Evolutionary conservation across 2,888 invertebrate species (phyloP).

Genomic region (Chaitophorus viminalis): DNA sequence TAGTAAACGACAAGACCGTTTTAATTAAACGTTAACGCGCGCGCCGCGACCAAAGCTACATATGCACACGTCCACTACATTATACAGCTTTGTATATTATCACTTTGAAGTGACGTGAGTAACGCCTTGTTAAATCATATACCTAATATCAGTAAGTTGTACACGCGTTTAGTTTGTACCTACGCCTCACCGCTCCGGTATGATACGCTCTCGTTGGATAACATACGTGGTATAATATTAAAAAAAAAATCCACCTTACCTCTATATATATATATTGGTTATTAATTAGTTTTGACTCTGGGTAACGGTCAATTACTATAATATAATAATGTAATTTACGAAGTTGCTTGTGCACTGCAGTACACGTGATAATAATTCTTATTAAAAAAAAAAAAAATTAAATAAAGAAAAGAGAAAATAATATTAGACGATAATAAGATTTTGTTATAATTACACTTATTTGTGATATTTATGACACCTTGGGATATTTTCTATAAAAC

Average conservation of each 20-base stretch:
- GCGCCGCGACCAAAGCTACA: constrained; percentile 24
- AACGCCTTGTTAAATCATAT: constrained; percentile 55
- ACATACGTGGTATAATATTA: not conserved
- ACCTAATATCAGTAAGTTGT: constrained; percentile 18
- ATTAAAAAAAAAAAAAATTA: not conserved
- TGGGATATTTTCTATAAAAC: too few relatives aligned
- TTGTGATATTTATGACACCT: not conserved
- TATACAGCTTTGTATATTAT: constrained; percentile 38
- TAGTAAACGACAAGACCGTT: constrained; percentile 40
- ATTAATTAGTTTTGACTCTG: constrained; percentile 51
- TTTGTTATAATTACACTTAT: not conserved
- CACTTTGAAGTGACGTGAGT: constrained; percentile 56
- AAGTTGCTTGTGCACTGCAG: not conserved
- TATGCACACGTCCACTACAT: not conserved
- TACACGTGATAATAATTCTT: not conserved
- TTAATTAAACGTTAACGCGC: constrained; percentile 53
- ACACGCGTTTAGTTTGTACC: too few relatives aligned
- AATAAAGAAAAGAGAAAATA: not conserved
- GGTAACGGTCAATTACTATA: constrained; percentile 16
- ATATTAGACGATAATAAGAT: not conserved
- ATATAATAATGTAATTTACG: not conserved
- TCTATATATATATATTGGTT: constrained; percentile 10
- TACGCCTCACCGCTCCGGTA: too few relatives aligned
- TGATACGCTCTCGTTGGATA: not conserved
- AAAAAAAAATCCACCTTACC: constrained; percentile 24